These are phyloP conservation scores for Melanerpes formicivorus DNA, from an alignment of 2,113 vertebrate species.

Conservation along the genomic window DNA sequence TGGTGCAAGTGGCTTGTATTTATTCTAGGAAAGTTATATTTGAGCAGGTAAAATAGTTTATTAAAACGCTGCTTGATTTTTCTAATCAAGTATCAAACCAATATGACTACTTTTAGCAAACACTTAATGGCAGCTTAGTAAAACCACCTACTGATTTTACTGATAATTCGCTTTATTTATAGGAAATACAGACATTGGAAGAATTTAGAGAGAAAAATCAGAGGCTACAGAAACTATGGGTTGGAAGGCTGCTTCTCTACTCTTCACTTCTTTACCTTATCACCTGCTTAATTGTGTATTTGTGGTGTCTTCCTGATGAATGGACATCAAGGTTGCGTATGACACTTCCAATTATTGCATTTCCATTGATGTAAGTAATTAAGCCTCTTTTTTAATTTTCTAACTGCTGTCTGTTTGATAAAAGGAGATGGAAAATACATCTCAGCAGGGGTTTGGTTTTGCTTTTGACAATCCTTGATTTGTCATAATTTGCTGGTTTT, in stretches of 20 bases:
- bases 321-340: slow-evolving; percentile 86
- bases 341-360: slow-evolving; percentile 89
- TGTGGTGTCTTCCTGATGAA: slow-evolving; percentile 93
- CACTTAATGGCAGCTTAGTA: not conserved
- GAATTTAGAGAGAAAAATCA: slow-evolving; percentile 95
- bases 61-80: not conserved
- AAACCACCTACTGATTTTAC: not conserved
- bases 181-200: slow-evolving; percentile 92
- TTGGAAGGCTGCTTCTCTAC: slow-evolving; percentile 91
- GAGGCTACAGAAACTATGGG: slow-evolving; percentile 91
- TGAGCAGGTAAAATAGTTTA: not conserved
- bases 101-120: not conserved
- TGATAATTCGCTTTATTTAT: slow-evolving; percentile 56
- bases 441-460: slow-evolving; percentile 18
- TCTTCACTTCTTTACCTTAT: slow-evolving; percentile 88
- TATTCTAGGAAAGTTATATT: not conserved
- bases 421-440: slow-evolving; percentile 10
- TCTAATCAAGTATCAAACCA: not conserved
- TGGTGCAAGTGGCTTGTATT: not conserved
- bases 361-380: slow-evolving; percentile 94
- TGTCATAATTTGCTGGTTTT: slow-evolving; percentile 8
- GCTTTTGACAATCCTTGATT: slow-evolving; percentile 3
- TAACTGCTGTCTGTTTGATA: not conserved
- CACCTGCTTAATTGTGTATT: slow-evolving; percentile 87
- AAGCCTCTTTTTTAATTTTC: not conserved